Base-by-base conservation (phyloP, 2,888 invertebrate genomes). In the Heteromurus nitidus region DNA sequence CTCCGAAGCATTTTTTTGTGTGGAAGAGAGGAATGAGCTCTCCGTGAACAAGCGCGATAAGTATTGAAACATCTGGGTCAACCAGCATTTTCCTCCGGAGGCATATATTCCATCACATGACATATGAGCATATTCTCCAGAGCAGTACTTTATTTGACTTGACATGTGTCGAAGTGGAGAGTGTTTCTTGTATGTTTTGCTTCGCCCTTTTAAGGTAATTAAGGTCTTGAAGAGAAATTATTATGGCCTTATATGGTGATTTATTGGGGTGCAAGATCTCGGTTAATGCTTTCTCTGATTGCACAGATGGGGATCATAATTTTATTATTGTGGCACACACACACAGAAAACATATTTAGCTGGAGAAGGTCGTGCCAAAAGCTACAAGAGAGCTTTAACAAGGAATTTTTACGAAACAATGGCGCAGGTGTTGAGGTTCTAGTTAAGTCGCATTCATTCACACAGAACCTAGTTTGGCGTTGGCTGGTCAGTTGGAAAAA, bases 221-320 rank as follows among this genome's bases (percentile, higher is more conserved):
- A 80, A 72, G 80, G 80, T 73, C 79, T 65, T 60, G 5, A 24
- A 7, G 60, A 24, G 55, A 55, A 55, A 55, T 24, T 47, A 11
- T 9, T 55, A 18, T 26, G 55, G 55, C 55, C 55, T 62, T 22
- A n/a, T n/a, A n/a, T 58, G 69, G 26, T 70, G 65, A 80, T 80
- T 80, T 80, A 80, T 80, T 72, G 58, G 65, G 44, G 30, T 22
- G 44, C 7, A 28, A 26, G 70, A 79, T 79, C 79, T 79, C 62
- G 70, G 79, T 55, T 79, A 79, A 79, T 70, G 79, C 28, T 64
- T 44, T 16, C 58, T 77, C 28, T 69, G 69, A 69, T 77, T 77
- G 31, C 53, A 13, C 53, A 28, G 47, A 47, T 36, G 42, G 28
- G 44, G 31, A 24, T 65, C 50, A 44, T 68, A 69, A 69, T 77